Percentiles rank a stretch among this genome's conserved stretches.
Evolutionary conservation across 2,797 vertebrate species (phyloP).

Genomic region (Calcarius lapponicus): DNA sequence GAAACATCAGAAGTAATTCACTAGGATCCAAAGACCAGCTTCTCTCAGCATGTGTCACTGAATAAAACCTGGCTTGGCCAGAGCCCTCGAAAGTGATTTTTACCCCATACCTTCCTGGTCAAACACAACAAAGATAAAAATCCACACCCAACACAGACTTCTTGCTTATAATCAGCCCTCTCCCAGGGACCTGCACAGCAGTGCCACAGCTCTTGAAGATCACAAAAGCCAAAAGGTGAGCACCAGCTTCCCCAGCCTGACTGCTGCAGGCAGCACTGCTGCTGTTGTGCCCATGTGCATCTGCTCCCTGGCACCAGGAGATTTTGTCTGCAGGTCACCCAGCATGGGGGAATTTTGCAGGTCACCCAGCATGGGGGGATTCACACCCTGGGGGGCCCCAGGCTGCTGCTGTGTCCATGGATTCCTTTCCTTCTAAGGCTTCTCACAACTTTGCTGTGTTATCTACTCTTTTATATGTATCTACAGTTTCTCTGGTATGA

Average conservation of each 20-base stretch:
- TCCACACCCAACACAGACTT: background rate
- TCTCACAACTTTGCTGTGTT: background rate
- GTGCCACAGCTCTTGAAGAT: background rate
- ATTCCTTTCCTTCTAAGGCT: background rate
- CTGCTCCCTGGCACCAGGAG: background rate
- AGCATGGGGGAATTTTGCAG: background rate
- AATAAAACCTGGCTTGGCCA: background rate
- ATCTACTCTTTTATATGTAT: background rate
- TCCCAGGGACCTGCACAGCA: background rate
- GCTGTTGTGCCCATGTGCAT: background rate
- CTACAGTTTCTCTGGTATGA: background rate
- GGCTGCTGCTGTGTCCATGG: background rate
- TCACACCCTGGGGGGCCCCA: background rate
- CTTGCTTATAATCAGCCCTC: background rate
- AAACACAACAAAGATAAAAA: background rate
- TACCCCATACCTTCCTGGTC: accelerated
- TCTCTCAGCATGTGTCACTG: background rate
- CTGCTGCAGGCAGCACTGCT: background rate
- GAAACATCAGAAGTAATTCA: background rate
- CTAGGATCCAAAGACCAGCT: background rate
- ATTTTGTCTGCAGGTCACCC: background rate
- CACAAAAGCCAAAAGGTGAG: background rate
- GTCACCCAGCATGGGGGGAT: background rate
- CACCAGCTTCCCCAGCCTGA: accelerated
- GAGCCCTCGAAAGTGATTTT: background rate